Base-by-base conservation (phyloP, 2,113 vertebrate genomes). In the Thunnus maccoyii region DNA sequence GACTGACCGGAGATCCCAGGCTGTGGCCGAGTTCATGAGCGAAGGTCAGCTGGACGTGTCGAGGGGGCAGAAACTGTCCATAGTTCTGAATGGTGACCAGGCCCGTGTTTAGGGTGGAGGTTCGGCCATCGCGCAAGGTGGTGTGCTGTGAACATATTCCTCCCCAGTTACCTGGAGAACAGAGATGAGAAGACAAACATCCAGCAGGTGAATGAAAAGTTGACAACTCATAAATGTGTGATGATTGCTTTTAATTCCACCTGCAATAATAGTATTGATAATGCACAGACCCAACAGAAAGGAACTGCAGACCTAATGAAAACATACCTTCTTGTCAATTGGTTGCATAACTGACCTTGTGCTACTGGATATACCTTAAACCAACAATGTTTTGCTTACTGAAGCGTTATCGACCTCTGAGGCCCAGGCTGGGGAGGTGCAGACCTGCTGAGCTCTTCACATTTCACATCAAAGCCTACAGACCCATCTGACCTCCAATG, bases 21-120 rank as follows among this genome's bases (percentile, higher is more conserved):
- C 96, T 97, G 93, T 97, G 96, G 4, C 96, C 96, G 14, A 97
- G 87, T 67, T 97, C 96, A 14, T 97, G 96, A 4, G 96, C 95
- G 0, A 97, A 55, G 20, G 95, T 95, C 58, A 97, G 87, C 68
- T 96, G 95, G 71, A 96, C 83, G 7, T 93, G 88, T 22, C 88
- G 92, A 4, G 92, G 52, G 2, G 95, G 94, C 30, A 96, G 88
- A 69, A 94, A 92, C 61, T 85, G 83, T 64, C 96, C 95, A 0
- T 95, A 97, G 77, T 95, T 96, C 92, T 96, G 95, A 79, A 97
- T 78, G 0, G 96, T 97, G 74, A 96, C 78, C 86, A 96, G 67
- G 14, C 96, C 96, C 0, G 95, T 96, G 89, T 97, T 97, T 56
- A 94, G 88, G 27, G 92, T 94, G 36, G 71, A 75, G 1, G 27